These are phyloP conservation scores for Macrosiphum euphorbiae DNA, from an alignment of 2,888 invertebrate genomes.

Conservation along the genomic window DNA sequence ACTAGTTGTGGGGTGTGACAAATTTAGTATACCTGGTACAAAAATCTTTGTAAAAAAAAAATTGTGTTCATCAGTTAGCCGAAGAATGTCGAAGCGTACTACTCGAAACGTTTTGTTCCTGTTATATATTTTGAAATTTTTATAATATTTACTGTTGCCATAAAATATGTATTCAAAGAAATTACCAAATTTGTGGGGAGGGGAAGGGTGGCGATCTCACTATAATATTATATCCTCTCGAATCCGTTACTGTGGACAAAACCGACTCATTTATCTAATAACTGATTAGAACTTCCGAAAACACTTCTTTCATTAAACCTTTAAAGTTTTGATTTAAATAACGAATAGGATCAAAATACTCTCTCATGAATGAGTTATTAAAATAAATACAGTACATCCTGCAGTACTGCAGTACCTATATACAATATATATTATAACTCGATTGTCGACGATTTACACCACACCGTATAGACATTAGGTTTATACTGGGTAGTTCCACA, in stretches of 20 bases:
- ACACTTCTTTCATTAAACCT: neutral
- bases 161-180: too few species aligned
- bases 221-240: too few species aligned
- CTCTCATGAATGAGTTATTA: too few species aligned
- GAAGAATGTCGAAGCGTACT: neutral
- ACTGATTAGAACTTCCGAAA: neutral
- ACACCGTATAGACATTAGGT: neutral
- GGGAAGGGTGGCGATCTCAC: too few species aligned
- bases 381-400: too few species aligned
- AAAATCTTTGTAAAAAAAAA: neutral
- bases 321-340: neutral
- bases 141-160: neutral
- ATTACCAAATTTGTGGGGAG: too few species aligned
- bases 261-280: neutral
- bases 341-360: neutral
- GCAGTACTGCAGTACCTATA: too few species aligned
- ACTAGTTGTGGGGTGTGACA: neutral
- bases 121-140: neutral
- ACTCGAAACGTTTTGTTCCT: neutral
- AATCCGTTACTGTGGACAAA: too few species aligned
- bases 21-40: too few species aligned
- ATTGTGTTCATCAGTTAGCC: neutral
- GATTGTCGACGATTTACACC: neutral
- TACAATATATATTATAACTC: neutral
- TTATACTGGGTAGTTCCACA: neutral